These are phyloP conservation scores for Latheticus oryzae DNA, from an alignment of 2,888 invertebrate species.

Conservation along the genomic window DNA sequence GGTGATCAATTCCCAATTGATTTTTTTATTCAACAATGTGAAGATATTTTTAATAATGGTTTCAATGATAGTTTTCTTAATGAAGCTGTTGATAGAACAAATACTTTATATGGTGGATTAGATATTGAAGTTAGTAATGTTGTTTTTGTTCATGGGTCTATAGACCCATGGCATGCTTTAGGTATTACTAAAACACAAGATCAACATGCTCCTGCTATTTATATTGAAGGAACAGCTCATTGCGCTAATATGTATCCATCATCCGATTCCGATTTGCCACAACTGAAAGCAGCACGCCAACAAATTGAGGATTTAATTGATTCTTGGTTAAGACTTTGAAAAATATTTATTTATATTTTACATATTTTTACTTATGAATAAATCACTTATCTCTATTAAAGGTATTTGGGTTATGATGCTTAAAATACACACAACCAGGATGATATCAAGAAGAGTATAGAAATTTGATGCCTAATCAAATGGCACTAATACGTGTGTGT, in stretches of 20 bases:
- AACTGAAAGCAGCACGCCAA: conserved; percentile 76
- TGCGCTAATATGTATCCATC: conserved; percentile 94
- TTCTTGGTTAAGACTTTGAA: conserved; percentile 55
- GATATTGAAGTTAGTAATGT: conserved; percentile 78
- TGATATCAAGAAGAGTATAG: conserved; percentile 7
- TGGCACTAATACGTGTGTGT: conserved; percentile 45
- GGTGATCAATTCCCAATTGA: conserved; percentile 80
- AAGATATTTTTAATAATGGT: conserved; percentile 84
- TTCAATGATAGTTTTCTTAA: conserved; percentile 74
- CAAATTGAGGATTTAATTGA: conserved; percentile 71
- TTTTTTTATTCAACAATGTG: conserved; percentile 85
- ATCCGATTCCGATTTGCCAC: conserved; percentile 73
- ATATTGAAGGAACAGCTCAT: conserved; percentile 89
- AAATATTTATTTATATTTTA: conserved; percentile 31
- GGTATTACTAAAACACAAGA: conserved; percentile 74
- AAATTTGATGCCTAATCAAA: conserved; percentile 40
- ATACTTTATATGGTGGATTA: conserved; percentile 82
- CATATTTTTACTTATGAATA: conserved; percentile 27
- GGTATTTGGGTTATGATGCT: conserved; percentile 24
- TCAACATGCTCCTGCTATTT: conserved; percentile 75
- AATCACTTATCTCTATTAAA: conserved; percentile 32
- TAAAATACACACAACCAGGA: conserved; percentile 30
- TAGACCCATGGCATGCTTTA: conserved; percentile 90
- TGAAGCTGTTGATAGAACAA: conserved; percentile 76
- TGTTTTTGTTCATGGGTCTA: conserved; percentile 87